These are phyloP conservation scores for Habropoda laboriosa DNA, from an alignment of 1,140 invertebrate species.

Conservation along the genomic window DNA sequence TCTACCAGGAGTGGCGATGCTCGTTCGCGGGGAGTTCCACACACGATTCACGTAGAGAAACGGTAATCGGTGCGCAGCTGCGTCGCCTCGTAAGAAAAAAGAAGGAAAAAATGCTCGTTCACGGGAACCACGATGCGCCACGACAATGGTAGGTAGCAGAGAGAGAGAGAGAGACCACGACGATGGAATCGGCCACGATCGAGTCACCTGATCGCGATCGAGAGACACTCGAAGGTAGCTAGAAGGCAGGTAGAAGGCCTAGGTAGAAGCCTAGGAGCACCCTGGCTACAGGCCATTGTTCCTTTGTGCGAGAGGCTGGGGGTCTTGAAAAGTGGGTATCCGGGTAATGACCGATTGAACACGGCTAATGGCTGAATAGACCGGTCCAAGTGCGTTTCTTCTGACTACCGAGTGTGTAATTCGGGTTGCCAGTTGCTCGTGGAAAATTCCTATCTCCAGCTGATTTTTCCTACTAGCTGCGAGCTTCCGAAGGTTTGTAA, in stretches of 20 bases:
- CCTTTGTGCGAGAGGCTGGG: not conserved
- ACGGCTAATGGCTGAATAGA: not conserved
- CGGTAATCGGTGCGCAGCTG: not conserved
- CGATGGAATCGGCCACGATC: not conserved
- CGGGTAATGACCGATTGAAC: slow-evolving; percentile 6
- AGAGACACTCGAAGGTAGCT: not conserved
- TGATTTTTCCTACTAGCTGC: too few species aligned
- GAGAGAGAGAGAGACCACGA: slow-evolving; percentile 36
- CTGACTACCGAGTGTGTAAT: too few species aligned
- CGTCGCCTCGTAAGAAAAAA: too few species aligned
- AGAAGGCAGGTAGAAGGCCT: not conserved
- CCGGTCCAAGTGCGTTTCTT: not conserved
- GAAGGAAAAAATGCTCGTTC: not conserved
- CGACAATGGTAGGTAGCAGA: too few species aligned
- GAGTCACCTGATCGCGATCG: slow-evolving; percentile 8
- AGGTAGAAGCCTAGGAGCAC: not conserved
- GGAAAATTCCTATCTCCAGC: not conserved
- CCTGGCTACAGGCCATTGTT: not conserved
- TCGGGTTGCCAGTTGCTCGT: not conserved
- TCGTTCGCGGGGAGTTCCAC: slow-evolving; percentile 24
- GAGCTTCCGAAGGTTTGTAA: too few species aligned
- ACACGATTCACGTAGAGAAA: slow-evolving; percentile 10
- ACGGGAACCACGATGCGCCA: slow-evolving; percentile 13
- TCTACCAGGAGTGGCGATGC: not conserved
- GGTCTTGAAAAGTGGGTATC: slow-evolving; percentile 5